Base-by-base conservation (phyloP, 2,888 invertebrate species). In the Merodon equestris region DNA sequence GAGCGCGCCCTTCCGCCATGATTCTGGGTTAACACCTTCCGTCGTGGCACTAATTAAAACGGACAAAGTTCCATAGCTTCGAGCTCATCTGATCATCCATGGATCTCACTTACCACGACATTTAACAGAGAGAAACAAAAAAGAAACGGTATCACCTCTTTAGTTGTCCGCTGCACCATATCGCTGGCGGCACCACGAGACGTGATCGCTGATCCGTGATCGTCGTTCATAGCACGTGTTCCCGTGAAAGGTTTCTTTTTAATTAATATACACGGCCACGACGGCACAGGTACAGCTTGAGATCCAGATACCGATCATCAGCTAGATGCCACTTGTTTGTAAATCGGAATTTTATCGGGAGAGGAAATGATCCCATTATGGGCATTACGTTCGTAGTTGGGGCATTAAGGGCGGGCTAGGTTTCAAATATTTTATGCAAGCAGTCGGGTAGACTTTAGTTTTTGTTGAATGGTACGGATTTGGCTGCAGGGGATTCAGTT, bases 391-490 rank as follows among this genome's bases (percentile, higher is more conserved):
- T 42, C 15, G 42, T n/a, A 15, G 48, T 47, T 50, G 34, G 50
- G 56, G 47, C 54, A 53, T 44, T 38, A 13, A 56, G 66, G 48
- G 60, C 56, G 45, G 60, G 38, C n/a, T 38, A 56, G 54, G 17
- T 17, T 34, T 36, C 10, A 42, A 53, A 58, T 73, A 27, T 64
- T 58, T 58, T 64, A 54, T 64, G 54, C 54, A 68, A 64, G 68
- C 79, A 73, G 77, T 40, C 79, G 79, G n/a, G 79, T 40, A 68
- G 72, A 68, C 68, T 68, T 79, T n/a, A n/a, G n/a, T 79, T 73
- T 40, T 73, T 58, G 44, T 40, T 63, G 34, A 3, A 53, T 73
- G 77, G 73, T 73, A 73, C 64, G 63, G 58, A 12, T 42, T 40
- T 47, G 48, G 48, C 54, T 64, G 1, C 42, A 48, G 64, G 63